Evolutionary conservation across 2,888 invertebrate species (phyloP), one percentile per base, ranked within the genome.

Genomic region (Omphaloscelis lunosa): DNA sequence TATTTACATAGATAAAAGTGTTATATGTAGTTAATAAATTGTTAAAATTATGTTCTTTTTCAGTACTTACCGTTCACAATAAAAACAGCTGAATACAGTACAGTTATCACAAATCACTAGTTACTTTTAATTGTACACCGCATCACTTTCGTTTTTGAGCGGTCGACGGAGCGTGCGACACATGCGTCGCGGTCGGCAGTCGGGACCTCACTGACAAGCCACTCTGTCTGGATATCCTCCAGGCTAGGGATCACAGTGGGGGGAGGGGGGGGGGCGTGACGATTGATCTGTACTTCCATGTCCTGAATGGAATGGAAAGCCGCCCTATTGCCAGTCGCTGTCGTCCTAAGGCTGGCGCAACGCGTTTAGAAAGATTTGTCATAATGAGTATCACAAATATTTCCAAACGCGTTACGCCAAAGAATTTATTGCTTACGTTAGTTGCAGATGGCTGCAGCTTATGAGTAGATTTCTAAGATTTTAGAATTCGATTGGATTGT

Each of bases 221-320:
- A 89, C 72, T 80, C 80, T 80, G 90, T 89, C 90, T 90, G 83
- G 90, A 91, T 89, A 92, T 92, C 93, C 93, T 93, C 88, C 89
- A 89, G 89, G 92, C 92, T 91, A 93, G 91, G 86, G 86, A 84
- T 86, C 82, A 83, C 82, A 86, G 86, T 85, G 91, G 91, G 91
- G 48, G 56, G 56, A 48, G 92, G 89, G 87, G 86, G 87, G 86
- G 91, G 91, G 92, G 90, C 88, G 89, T 86, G 90, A 91, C 93
- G 95, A 96, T 96, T 96, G 96, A 96, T 96, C 95, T 95, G 95
- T 90, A 91, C 77, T 91, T 89, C 90, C 91, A 92, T 91, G 92
- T 93, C 93, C 93, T 94, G 94, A 93, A 94, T 93, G 94, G 92
- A 93, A 79, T 79, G 79, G 71, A 93, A 85, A 89, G 90, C 90